Percentiles rank a stretch among this genome's conserved stretches.
Conservation (phyloP, 2,888 invertebrate genomes). For the Hylaea fasciaria region DNA sequence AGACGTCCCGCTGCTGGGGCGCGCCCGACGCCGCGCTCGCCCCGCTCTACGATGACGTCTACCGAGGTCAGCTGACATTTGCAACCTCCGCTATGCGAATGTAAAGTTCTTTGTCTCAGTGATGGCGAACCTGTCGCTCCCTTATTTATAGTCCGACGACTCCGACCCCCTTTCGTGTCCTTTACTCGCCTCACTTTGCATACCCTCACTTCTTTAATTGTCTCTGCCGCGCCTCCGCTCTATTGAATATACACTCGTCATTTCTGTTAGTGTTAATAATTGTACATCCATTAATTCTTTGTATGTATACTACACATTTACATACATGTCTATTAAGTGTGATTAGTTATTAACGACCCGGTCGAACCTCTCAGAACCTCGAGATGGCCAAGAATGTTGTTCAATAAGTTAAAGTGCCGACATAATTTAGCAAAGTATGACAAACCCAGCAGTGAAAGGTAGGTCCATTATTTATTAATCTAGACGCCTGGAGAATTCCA, state of each 20-base stretch:
- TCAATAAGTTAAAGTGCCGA: constrained; percentile 44
- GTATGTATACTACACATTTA: constrained; percentile 39
- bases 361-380: constrained; percentile 40
- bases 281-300: constrained; percentile 40
- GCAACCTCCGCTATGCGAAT: constrained; percentile 51
- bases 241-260: constrained; percentile 29
- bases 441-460: constrained; percentile 49
- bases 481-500: constrained; percentile 31
- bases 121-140: constrained; percentile 48
- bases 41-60: constrained; percentile 87
- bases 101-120: constrained; percentile 61
- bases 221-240: constrained; percentile 8
- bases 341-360: constrained; percentile 45
- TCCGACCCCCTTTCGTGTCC: constrained; percentile 41
- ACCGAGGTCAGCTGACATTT: constrained; percentile 85
- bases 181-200: constrained; percentile 30
- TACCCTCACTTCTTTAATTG: constrained; percentile 14
- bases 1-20: constrained; percentile 85
- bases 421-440: constrained; percentile 48
- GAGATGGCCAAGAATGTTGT: constrained; percentile 43
- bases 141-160: constrained; percentile 35
- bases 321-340: constrained; percentile 42
- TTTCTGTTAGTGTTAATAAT: constrained; percentile 38
- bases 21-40: constrained; percentile 86
- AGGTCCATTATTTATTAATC: constrained; percentile 40